phyloP scores from a whole-genome alignment of 2,113 vertebrate genomes.

The Gyps fulvus region DNA sequence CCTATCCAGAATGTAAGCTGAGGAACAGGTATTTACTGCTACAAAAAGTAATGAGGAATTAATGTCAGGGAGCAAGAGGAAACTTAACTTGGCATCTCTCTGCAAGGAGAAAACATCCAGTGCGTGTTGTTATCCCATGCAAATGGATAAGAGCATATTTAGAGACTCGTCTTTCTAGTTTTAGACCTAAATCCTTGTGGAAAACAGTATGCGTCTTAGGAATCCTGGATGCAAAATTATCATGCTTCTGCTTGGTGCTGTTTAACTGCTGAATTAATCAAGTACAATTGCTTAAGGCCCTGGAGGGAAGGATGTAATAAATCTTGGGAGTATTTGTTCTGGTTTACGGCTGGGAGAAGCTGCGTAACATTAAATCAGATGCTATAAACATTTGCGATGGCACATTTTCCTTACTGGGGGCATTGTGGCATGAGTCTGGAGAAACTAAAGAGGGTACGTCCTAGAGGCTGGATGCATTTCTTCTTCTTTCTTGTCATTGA shows the following conservation, averaged over 20 bases:
- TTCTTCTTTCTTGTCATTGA: neutral
- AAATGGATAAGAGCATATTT: slow-evolving; percentile 38
- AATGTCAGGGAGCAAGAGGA: neutral
- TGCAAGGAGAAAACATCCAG: neutral
- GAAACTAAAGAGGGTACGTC: neutral
- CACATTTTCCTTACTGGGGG: slow-evolving; percentile 49
- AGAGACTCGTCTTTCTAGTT: slow-evolving; percentile 9
- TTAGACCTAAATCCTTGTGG: slow-evolving; percentile 59
- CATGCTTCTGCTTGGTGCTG: slow-evolving; percentile 30
- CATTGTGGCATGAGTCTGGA: slow-evolving; percentile 54
- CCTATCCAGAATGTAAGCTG: neutral
- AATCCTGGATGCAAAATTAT: slow-evolving; percentile 53
- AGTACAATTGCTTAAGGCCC: slow-evolving; percentile 65
- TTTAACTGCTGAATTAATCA: slow-evolving; percentile 62
- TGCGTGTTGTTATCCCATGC: neutral
- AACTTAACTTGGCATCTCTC: neutral
- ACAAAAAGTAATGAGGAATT: neutral
- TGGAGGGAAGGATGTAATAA: slow-evolving; percentile 72
- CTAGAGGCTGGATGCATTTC: neutral
- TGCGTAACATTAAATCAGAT: slow-evolving; percentile 64
- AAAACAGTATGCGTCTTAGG: slow-evolving; percentile 59
- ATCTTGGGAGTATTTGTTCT: slow-evolving; percentile 73
- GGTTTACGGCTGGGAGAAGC: slow-evolving; percentile 66
- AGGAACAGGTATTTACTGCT: neutral
- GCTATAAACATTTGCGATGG: slow-evolving; percentile 64